Conservation (phyloP, 1,140 invertebrate species). For the Rhagoletis zephyria region DNA sequence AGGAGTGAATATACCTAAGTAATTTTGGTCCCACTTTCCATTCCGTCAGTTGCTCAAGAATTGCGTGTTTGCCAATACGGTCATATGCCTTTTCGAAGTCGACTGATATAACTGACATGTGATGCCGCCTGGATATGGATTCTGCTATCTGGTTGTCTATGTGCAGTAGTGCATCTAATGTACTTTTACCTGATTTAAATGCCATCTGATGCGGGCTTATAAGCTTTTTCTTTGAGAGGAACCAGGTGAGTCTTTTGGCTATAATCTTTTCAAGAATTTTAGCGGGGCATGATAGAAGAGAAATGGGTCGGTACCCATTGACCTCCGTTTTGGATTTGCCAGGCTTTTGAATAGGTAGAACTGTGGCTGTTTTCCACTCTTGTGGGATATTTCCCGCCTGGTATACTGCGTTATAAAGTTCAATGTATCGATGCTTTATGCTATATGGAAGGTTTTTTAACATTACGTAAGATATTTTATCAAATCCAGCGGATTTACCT, state of each 20-base stretch:
- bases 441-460: too few relatives aligned
- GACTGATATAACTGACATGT: not conserved
- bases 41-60: slow-evolving; percentile 1
- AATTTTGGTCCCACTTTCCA: not conserved
- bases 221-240: not conserved
- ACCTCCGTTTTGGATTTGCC: not conserved
- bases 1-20: too few relatives aligned
- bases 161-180: slow-evolving; percentile 5
- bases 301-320: not conserved
- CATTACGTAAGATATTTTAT: too few relatives aligned
- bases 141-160: not conserved
- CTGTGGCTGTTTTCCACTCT: not conserved
- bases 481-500: too few relatives aligned
- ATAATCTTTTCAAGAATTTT: slow-evolving; percentile 14
- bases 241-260: not conserved
- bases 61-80: not conserved
- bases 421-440: too few relatives aligned
- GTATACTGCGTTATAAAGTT: not conserved
- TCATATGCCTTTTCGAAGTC: not conserved
- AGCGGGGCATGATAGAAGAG: not conserved
- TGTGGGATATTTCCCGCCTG: not conserved
- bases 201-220: slow-evolving; percentile 1
- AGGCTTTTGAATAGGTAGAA: slow-evolving; percentile 1
- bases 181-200: not conserved
- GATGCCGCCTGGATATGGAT: not conserved